Evolutionary conservation across 2,113 vertebrate genomes (phyloP).

Genomic region (Recurvirostra avosetta): DNA sequence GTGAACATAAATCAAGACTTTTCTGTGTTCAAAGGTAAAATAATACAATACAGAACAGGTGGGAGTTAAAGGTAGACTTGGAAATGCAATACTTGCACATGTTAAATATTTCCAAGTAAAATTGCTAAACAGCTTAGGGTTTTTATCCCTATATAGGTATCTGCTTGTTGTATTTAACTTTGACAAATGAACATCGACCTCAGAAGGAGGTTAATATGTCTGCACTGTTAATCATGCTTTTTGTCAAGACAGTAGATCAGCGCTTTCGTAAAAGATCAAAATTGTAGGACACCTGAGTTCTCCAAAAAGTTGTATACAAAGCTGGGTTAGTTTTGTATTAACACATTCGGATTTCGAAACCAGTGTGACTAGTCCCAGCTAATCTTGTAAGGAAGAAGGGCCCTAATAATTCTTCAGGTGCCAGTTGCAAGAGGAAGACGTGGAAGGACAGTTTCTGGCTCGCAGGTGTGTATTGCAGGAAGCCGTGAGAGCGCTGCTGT

Average conservation of each 20-base stretch:
- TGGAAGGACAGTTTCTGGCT: background rate
- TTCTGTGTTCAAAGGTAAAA: background rate
- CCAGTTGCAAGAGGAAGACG: background rate
- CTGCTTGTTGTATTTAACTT: background rate
- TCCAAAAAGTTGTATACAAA: background rate
- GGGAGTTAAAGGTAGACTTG: background rate
- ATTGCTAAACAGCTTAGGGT: background rate
- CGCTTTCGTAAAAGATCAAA: background rate
- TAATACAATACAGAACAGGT: background rate
- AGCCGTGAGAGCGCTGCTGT: background rate
- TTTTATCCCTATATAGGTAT: background rate
- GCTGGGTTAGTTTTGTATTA: background rate
- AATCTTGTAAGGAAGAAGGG: background rate
- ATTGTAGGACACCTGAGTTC: background rate
- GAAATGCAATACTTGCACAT: background rate
- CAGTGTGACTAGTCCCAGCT: background rate
- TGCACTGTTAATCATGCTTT: background rate
- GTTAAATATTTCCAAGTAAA: background rate
- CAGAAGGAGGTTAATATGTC: background rate
- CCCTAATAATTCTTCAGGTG: background rate
- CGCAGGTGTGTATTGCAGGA: background rate
- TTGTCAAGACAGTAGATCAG: background rate
- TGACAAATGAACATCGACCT: background rate
- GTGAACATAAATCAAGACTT: background rate
- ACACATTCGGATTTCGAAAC: background rate